These are phyloP conservation scores for Crematogaster levior DNA, from an alignment of 2,888 invertebrate species.

Conservation along the genomic window DNA sequence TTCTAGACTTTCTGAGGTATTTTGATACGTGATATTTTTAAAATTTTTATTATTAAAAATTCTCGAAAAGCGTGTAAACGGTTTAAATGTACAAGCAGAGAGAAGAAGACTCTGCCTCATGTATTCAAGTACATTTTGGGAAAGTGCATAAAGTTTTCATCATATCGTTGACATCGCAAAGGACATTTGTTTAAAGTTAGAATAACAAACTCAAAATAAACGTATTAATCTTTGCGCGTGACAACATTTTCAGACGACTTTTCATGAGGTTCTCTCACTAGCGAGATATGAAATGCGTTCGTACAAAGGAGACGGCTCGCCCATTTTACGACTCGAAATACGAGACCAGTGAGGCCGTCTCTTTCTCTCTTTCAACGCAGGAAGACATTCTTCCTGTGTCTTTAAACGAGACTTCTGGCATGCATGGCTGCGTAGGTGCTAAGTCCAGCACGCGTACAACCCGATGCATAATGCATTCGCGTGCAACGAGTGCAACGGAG, in stretches of 20 bases:
- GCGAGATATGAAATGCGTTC: slow-evolving; percentile 8
- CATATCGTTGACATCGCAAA: not conserved
- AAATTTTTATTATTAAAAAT: not conserved
- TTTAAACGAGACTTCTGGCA: slow-evolving; percentile 44
- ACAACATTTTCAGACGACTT: not conserved
- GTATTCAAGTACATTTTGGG: not conserved
- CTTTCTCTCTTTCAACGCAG: slow-evolving; percentile 23
- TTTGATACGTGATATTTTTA: too few relatives aligned
- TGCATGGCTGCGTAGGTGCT: slow-evolving; percentile 50
- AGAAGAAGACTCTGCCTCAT: not conserved
- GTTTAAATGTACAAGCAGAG: not conserved
- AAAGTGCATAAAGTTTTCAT: not conserved
- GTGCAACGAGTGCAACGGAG: slow-evolving; percentile 49
- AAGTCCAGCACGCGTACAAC: slow-evolving; percentile 25
- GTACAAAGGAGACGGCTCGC: slow-evolving; percentile 12
- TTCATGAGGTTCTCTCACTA: not conserved
- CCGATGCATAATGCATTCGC: slow-evolving; percentile 47
- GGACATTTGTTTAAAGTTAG: slow-evolving; percentile 14
- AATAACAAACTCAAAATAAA: slow-evolving; percentile 12
- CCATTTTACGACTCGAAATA: slow-evolving; percentile 26
- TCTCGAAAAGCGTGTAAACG: not conserved
- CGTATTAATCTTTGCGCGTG: slow-evolving; percentile 26
- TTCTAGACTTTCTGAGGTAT: too few relatives aligned
- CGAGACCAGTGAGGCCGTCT: not conserved
- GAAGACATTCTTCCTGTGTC: slow-evolving; percentile 52